Evolutionary conservation across 1,140 invertebrate species (phyloP), one percentile per base, ranked within the genome.

Genomic region (Magallana ariakensis): DNA sequence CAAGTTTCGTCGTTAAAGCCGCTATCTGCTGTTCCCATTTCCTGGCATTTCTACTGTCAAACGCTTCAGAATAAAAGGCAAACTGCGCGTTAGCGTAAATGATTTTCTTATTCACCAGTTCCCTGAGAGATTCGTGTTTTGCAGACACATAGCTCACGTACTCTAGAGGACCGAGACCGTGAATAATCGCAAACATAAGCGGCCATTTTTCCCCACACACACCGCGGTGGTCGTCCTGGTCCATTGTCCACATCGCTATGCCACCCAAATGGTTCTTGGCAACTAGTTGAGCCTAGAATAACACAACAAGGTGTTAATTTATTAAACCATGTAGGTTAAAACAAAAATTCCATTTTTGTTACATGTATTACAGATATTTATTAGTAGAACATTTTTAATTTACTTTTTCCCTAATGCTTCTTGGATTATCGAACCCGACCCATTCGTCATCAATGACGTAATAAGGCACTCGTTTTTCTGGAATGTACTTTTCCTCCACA

Each of bases 401-500:
- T 92, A 96, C 96, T 94, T 98, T 98, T 87, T 96, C 95, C 62
- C 94, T 95, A 4, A 98, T 95, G 56, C 97, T 98, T 82, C 96
- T 95, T 3, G 96, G 93, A 94, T 98, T 97, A 90, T 99, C 98
- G 92, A 96, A 99, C 83, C 97, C 97, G 0, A 98, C 97, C 97
- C 98, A 98, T 90, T 98, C 97, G 91, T 97, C 96, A 10, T 96
- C 96, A 6, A 95, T 95, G 93, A 97, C 96, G 1, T 97, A 96
- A 94, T 97, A 98, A 7, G 97, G 97, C 8, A 96, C 95, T 53
- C 55, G 53, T 19, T 84, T 60, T 15, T 84, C 82, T 22, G 55
- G 84, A 4, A 46, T 54, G 54, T 85, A 85, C 22, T 75, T 85
- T 57, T 83, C 56, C 53, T 70, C 33, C 46, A 62, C 33, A 6